Conservation (phyloP, 2,888 invertebrate species). For the Dendrolimus pini region DNA sequence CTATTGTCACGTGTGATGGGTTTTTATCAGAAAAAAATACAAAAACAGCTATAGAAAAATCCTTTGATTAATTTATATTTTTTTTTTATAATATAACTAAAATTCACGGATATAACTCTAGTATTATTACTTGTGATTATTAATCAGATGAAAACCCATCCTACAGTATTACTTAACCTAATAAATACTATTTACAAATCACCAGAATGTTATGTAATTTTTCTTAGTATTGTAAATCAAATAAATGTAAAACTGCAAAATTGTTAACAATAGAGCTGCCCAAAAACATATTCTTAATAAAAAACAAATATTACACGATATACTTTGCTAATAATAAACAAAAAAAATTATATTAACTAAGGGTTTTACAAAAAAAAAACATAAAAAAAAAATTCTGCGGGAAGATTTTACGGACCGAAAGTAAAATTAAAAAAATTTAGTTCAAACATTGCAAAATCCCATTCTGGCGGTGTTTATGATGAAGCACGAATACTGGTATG, state of each 20-base stretch:
- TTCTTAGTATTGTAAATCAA: constrained; percentile 11
- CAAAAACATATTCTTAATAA: not conserved
- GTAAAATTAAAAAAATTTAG: constrained; percentile 22
- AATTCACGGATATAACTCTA: too few species aligned
- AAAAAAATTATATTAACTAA: not conserved
- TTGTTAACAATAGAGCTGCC: not conserved
- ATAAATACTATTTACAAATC: constrained; percentile 75
- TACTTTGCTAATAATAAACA: not conserved
- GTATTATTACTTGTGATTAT: not conserved
- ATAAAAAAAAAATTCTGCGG: constrained; percentile 2
- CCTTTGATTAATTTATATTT: too few species aligned
- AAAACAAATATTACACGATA: not conserved
- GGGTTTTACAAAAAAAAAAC: not conserved
- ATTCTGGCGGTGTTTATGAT: constrained; percentile 65
- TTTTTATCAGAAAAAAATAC: not conserved
- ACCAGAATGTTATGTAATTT: constrained; percentile 55
- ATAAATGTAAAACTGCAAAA: not conserved
- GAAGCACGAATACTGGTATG: constrained; percentile 72
- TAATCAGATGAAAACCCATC: not conserved
- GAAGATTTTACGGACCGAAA: constrained; percentile 14
- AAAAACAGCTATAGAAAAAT: too few species aligned
- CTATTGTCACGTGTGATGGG: constrained; percentile 43
- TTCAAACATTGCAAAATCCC: constrained; percentile 52
- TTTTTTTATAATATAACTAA: too few species aligned
- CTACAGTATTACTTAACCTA: constrained; percentile 39